A percentile compares a stretch with the other conserved stretches of the same genome.
Evolutionary conservation across 2,113 vertebrate genomes (phyloP).

Genomic region (Paracanthobrama guichenoti): DNA sequence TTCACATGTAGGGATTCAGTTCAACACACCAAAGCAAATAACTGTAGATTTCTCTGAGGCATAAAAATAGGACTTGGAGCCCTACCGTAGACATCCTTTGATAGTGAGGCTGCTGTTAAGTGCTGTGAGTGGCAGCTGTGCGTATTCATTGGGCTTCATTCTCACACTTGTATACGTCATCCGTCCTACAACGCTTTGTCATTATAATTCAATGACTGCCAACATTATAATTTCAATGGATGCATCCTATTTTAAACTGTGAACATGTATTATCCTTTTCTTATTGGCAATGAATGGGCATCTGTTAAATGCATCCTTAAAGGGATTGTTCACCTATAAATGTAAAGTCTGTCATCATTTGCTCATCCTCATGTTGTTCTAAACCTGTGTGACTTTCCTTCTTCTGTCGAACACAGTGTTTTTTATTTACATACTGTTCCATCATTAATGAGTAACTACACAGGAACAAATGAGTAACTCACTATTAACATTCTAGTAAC

Average conservation of each 20-base stretch:
- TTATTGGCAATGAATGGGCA: background rate
- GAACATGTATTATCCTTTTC: background rate
- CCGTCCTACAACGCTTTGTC: background rate
- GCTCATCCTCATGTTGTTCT: no score
- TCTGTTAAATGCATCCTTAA: background rate
- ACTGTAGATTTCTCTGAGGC: constrained; percentile 9
- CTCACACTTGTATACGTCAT: constrained; percentile 32
- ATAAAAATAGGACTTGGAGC: constrained; percentile 11
- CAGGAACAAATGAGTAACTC: no score
- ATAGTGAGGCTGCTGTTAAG: constrained; percentile 5
- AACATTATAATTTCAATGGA: background rate
- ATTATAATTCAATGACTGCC: constrained; percentile 47
- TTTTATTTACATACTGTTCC: no score
- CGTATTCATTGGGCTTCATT: constrained; percentile 33
- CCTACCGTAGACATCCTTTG: background rate
- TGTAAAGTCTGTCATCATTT: background rate
- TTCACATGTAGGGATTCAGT: background rate
- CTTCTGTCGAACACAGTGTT: no score
- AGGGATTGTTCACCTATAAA: background rate
- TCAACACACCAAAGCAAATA: constrained; percentile 25
- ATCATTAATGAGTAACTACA: no score
- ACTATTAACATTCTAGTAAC: no score
- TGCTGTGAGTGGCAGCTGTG: constrained; percentile 31
- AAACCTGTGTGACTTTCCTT: no score
- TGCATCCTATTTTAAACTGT: background rate